Evolutionary conservation across 2,888 invertebrate species (phyloP).

Genomic region (Labia minor): DNA sequence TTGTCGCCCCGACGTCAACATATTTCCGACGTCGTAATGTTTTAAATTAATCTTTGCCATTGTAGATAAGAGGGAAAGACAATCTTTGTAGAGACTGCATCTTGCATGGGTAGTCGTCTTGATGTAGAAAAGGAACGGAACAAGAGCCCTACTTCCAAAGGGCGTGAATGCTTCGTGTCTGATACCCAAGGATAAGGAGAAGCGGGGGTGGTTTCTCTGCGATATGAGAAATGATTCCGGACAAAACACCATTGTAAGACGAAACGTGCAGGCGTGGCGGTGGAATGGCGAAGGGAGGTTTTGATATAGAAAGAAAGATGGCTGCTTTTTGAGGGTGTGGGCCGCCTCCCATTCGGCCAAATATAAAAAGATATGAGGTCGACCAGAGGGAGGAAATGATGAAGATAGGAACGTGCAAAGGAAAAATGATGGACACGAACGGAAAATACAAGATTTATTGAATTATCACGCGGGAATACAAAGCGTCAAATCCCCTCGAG

Average conservation of each 20-base stretch:
- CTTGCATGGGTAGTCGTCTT: background rate
- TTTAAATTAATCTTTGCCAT: background rate
- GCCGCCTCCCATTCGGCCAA: background rate
- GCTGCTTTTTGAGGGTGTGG: background rate
- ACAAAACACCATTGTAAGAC: constrained; percentile 13
- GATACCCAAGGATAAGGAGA: background rate
- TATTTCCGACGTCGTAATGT: constrained; percentile 13
- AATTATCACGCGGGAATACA: constrained; percentile 13
- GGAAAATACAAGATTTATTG: constrained; percentile 5
- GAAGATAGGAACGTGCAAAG: constrained; percentile 13
- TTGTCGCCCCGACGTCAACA: constrained; percentile 13
- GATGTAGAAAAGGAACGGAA: background rate
- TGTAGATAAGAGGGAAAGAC: background rate
- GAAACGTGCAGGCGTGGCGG: constrained; percentile 7
- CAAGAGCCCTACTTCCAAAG: background rate
- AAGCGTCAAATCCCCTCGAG: background rate
- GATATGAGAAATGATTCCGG: constrained; percentile 13
- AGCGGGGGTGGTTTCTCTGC: background rate
- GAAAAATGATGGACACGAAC: constrained; percentile 13
- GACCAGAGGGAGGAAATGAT: constrained; percentile 5
- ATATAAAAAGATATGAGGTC: constrained; percentile 13
- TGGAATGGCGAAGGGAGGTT: background rate
- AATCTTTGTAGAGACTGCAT: background rate
- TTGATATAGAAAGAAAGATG: constrained; percentile 13
- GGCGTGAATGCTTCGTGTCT: background rate